Conservation (phyloP, 2,888 invertebrate species). For the Xestoiulus laeticollis region DNA sequence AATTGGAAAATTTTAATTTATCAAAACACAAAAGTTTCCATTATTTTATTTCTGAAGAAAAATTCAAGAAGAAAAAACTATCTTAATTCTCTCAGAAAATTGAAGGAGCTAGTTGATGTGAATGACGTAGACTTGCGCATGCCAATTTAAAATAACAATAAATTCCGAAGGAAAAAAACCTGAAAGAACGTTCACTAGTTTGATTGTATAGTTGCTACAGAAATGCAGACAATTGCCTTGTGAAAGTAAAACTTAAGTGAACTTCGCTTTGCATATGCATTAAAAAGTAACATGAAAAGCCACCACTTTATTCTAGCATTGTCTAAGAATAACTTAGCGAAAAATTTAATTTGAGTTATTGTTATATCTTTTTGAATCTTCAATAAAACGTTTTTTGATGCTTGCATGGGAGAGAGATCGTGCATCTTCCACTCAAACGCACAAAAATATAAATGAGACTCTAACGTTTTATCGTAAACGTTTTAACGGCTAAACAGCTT, state of each 20-base stretch:
- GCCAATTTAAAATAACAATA: neutral
- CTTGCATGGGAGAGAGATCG: neutral
- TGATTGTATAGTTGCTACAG: neutral
- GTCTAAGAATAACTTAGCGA: neutral
- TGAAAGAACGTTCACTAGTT: neutral
- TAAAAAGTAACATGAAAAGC: neutral
- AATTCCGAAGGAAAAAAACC: neutral
- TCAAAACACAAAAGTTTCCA: too few relatives aligned
- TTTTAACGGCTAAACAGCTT: conserved; percentile 7
- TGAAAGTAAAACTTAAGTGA: neutral
- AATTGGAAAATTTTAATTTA: too few relatives aligned
- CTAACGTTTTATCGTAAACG: conserved; percentile 21
- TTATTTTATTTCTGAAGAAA: too few relatives aligned
- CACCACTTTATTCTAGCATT: neutral
- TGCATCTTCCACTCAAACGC: conserved; percentile 4
- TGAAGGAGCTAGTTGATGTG: neutral
- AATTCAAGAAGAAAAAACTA: too few relatives aligned
- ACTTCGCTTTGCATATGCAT: neutral
- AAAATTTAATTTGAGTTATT: conserved; percentile 33
- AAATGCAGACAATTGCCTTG: neutral
- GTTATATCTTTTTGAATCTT: neutral
- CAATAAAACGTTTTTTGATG: neutral
- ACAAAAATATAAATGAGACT: neutral
- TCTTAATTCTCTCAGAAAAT: too few relatives aligned
- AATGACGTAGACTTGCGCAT: neutral